Percentiles rank a stretch among this genome's conserved stretches.
Conservation (phyloP, 1,140 invertebrate species). For the Lordiphosa mommai region DNA sequence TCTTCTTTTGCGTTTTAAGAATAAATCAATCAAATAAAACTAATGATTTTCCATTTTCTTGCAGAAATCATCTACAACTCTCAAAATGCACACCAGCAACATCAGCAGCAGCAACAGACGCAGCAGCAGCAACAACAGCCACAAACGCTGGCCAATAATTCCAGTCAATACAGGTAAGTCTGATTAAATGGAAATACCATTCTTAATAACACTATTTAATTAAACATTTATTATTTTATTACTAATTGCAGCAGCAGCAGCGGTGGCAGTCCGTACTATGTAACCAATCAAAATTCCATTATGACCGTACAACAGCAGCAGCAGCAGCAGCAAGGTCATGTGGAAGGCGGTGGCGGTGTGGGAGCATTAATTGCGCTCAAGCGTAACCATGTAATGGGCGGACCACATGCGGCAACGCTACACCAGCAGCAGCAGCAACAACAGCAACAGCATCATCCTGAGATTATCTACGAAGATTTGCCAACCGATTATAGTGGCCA, state of each 20-base stretch:
- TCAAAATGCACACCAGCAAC: constrained; percentile 73
- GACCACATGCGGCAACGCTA: constrained; percentile 45
- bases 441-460: constrained; percentile 58
- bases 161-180: constrained; percentile 73
- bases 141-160: constrained; percentile 64
- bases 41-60: too few relatives aligned
- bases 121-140: constrained; percentile 43
- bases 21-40: too few relatives aligned
- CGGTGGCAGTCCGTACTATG: constrained; percentile 73
- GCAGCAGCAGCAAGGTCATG: constrained; percentile 34
- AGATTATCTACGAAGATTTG: constrained; percentile 76
- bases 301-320: constrained; percentile 14
- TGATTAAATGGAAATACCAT: background rate
- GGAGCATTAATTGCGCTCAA: constrained; percentile 73
- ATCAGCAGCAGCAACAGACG: constrained; percentile 35
- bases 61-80: constrained; percentile 75
- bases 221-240: background rate
- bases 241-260: constrained; percentile 40
- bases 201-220: background rate
- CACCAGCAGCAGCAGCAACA: constrained; percentile 67
- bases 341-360: constrained; percentile 49
- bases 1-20: background rate
- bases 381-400: constrained; percentile 70
- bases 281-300: constrained; percentile 70
- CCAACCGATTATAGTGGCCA: constrained; percentile 77